Base-by-base conservation (phyloP, 2,797 vertebrate genomes). In the Enteromius thamalakanensis region DNA sequence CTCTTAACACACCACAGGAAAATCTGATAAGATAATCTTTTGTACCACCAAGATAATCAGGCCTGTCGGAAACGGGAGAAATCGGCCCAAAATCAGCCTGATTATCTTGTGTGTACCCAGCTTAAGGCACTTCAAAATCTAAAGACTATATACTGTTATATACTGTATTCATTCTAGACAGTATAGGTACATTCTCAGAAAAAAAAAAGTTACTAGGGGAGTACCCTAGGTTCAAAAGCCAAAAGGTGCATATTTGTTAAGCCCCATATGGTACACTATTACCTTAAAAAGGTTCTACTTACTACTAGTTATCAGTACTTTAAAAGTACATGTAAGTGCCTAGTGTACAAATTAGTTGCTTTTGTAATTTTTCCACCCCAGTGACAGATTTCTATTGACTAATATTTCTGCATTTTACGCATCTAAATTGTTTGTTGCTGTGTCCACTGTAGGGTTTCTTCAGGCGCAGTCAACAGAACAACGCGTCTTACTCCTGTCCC, bases 391-490 rank as follows among this genome's bases (percentile, higher is more conserved):
- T 65, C 1, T 17, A 17, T 29, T 32, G 14, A 34, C 29, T 19
- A 14, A 42, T 26, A 42, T 76, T 60, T 76, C 34, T 19, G n/a
- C 14, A 76, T 76, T 55, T 26, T 42, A 26, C 0, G 0, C 0
- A 60, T 76, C 37, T 60, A 19, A 60, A 76, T 76, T 0, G 15
- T 40, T 21, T 40, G 19, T 49, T 47, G 42, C 42, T 70, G 11
- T 78, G 74, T 86, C 21, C 17, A 72, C 84, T 71, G 83, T 84
- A 99, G 98, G 98, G 98, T 86, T 99, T 99, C 94, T 99, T 99
- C 91, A 96, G 98, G 92, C 96, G 98, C 87, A 99, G 98, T 95
- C 98, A 99, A 91, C 98, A 99, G 94, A 99, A 99, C 93, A 99
- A 99, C 88, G 97, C 98, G 75, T 93, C 98, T 42, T 99, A 99